Percentiles rank a stretch among this genome's conserved stretches.
Evolutionary conservation across 2,888 invertebrate species (phyloP).

Genomic region (Antheraea assamensis): DNA sequence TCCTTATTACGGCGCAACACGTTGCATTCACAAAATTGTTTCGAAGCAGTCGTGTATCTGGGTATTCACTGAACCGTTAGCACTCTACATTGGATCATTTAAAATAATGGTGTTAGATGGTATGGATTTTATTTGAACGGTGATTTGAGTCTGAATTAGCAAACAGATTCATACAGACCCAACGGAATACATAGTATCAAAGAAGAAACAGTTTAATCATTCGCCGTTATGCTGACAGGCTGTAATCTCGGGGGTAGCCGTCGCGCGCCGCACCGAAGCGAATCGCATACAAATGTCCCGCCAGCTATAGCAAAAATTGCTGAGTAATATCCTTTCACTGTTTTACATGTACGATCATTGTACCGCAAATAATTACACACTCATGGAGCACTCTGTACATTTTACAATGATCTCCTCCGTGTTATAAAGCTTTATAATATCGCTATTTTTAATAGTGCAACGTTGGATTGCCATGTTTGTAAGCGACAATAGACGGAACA

Average conservation of each 20-base stretch:
- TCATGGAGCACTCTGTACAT: slow-evolving; percentile 60
- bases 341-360: slow-evolving; percentile 61
- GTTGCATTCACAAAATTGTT: slow-evolving; percentile 58
- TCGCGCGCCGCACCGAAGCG: slow-evolving; percentile 54
- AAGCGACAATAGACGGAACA: slow-evolving; percentile 36
- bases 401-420: slow-evolving; percentile 50
- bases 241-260: slow-evolving; percentile 71
- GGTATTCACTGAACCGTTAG: slow-evolving; percentile 41
- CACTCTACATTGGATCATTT: slow-evolving; percentile 34
- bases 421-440: slow-evolving; percentile 40
- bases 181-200: slow-evolving; percentile 51
- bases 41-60: slow-evolving; percentile 43
- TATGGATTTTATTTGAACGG: slow-evolving; percentile 27
- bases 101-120: slow-evolving; percentile 26
- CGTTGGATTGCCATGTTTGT: slow-evolving; percentile 28
- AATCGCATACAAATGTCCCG: slow-evolving; percentile 76
- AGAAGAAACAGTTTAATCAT: slow-evolving; percentile 73
- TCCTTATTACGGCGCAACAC: slow-evolving; percentile 64
- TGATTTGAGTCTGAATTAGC: slow-evolving; percentile 28
- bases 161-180: slow-evolving; percentile 23
- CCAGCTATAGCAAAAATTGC: slow-evolving; percentile 68
- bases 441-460: slow-evolving; percentile 23
- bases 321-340: slow-evolving; percentile 70
- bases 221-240: slow-evolving; percentile 58
- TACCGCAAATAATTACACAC: slow-evolving; percentile 66